phyloP scores from a whole-genome alignment of 2,888 invertebrate genomes.

The Apamea monoglypha region DNA sequence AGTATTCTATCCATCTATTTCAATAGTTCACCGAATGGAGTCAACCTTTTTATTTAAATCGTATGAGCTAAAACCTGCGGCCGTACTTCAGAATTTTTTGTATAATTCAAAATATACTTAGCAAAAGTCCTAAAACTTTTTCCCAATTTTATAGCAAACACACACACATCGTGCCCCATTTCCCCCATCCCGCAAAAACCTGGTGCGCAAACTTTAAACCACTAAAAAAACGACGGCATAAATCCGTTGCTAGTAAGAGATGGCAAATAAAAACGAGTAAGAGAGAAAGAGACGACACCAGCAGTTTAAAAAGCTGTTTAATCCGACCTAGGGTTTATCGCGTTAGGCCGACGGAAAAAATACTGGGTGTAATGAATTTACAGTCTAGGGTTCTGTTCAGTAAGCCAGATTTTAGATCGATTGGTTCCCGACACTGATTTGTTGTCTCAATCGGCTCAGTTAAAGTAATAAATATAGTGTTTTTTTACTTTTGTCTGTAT shows the following conservation, averaged over 20 bases:
- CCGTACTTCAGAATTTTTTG: background rate
- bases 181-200: conserved; percentile 38
- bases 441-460: background rate
- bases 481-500: background rate
- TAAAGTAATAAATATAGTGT: background rate
- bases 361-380: conserved; percentile 56
- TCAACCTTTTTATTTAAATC: background rate
- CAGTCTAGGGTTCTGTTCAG: conserved; percentile 48
- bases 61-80: background rate
- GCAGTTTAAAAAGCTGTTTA: conserved; percentile 70
- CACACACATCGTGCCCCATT: conserved; percentile 7
- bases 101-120: conserved; percentile 18
- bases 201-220: conserved; percentile 57
- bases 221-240: conserved; percentile 54
- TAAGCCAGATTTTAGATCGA: conserved; percentile 23
- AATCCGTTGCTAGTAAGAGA: conserved; percentile 52
- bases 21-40: background rate
- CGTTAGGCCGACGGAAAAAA: conserved; percentile 67
- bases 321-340: conserved; percentile 72
- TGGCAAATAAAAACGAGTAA: conserved; percentile 10
- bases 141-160: conserved; percentile 36
- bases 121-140: conserved; percentile 22
- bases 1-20: background rate
- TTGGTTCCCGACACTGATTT: background rate
- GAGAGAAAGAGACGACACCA: conserved; percentile 52